phyloP scores from a whole-genome alignment of 2,113 vertebrate species.

The Gasterosteus nipponicus region DNA sequence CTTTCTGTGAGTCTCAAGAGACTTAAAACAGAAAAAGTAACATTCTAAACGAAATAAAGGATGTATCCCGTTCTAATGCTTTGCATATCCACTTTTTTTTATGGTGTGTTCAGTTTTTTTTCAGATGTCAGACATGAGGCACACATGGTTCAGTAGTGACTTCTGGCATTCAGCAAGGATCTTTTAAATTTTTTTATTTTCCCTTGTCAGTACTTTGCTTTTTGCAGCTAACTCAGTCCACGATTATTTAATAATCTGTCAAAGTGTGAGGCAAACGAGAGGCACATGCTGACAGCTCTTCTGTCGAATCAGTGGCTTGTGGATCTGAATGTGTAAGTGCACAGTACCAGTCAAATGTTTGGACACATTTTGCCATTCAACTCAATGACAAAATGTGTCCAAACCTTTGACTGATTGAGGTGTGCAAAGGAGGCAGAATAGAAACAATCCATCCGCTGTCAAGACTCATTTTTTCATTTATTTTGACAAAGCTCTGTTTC shows the following conservation, averaged over 20 bases:
- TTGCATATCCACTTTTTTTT: background rate
- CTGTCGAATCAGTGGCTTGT: constrained; percentile 24
- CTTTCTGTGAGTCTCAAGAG: constrained; percentile 2
- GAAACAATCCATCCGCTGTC: constrained; percentile 17
- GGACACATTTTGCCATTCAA: too few relatives aligned
- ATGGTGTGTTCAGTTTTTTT: background rate
- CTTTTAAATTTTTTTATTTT: background rate
- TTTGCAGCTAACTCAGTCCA: constrained; percentile 3
- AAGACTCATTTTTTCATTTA: background rate
- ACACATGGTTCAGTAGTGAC: background rate
- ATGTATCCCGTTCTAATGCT: background rate
- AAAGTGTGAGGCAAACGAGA: constrained; percentile 26
- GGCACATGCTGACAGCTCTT: constrained; percentile 35
- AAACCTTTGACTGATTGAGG: background rate
- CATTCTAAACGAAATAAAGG: background rate
- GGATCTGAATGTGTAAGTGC: constrained; percentile 34
- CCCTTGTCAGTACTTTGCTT: background rate
- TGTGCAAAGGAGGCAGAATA: constrained; percentile 3
- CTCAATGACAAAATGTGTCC: too few relatives aligned
- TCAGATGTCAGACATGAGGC: too few relatives aligned
- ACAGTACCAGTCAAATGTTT: background rate
- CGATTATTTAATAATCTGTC: constrained; percentile 45
- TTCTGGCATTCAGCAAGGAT: background rate
- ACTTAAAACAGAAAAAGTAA: background rate
- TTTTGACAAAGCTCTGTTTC: background rate